Evolutionary conservation across 2,888 invertebrate species (phyloP).

Genomic region (Apamea crenata): DNA sequence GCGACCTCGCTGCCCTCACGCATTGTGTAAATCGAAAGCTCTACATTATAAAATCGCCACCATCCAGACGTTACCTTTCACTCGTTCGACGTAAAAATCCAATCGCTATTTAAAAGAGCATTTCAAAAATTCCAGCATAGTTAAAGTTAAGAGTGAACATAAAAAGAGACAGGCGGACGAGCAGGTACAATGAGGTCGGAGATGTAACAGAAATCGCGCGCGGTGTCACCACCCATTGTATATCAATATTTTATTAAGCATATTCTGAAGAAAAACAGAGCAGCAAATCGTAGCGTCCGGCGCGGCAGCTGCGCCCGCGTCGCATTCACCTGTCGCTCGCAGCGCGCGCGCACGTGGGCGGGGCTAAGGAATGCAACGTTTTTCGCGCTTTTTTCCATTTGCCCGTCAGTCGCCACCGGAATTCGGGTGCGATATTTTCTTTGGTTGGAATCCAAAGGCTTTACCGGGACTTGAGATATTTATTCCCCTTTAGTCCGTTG

Average conservation of each 20-base stretch:
- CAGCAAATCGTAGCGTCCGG: slow-evolving; percentile 82
- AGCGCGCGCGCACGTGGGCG: slow-evolving; percentile 86
- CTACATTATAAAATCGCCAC: slow-evolving; percentile 37
- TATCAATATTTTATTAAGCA: slow-evolving; percentile 86
- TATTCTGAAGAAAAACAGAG: slow-evolving; percentile 83
- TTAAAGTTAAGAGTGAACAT: slow-evolving; percentile 56
- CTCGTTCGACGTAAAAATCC: slow-evolving; percentile 54
- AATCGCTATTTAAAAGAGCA: slow-evolving; percentile 55
- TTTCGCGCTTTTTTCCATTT: slow-evolving; percentile 85
- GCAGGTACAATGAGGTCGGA: slow-evolving; percentile 74
- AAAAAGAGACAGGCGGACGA: slow-evolving; percentile 69
- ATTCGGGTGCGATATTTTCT: slow-evolving; percentile 90
- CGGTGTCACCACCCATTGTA: slow-evolving; percentile 84
- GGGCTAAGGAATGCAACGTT: slow-evolving; percentile 82
- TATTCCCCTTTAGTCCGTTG: slow-evolving; percentile 78
- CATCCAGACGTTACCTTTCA: slow-evolving; percentile 53
- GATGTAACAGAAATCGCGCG: slow-evolving; percentile 74
- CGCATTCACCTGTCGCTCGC: slow-evolving; percentile 88
- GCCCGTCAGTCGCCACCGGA: slow-evolving; percentile 84
- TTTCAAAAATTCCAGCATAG: slow-evolving; percentile 56
- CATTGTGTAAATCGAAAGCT: slow-evolving; percentile 56
- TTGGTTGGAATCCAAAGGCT: slow-evolving; percentile 87
- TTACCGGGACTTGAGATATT: slow-evolving; percentile 86
- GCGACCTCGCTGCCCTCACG: slow-evolving; percentile 45
- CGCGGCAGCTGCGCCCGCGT: slow-evolving; percentile 80